A percentile compares a stretch with the other conserved stretches of the same genome.
Evolutionary conservation across 2,888 invertebrate genomes (phyloP).

Genomic region (Drosophila incognita): DNA sequence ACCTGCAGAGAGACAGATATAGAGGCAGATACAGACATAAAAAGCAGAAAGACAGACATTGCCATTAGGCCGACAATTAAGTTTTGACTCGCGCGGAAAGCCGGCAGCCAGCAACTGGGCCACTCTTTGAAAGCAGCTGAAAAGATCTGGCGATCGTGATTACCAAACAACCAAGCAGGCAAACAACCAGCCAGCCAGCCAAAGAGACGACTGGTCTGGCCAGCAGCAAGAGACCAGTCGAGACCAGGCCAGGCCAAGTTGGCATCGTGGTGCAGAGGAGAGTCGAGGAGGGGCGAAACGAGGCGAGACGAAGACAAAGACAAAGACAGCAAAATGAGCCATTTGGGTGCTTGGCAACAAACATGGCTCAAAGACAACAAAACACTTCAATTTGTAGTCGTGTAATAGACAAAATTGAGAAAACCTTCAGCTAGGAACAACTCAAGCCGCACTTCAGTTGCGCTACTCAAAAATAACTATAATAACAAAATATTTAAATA

Average conservation of each 20-base stretch:
- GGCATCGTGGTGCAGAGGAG: background rate
- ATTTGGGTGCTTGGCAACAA: slow-evolving; percentile 73
- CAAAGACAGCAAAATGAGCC: slow-evolving; percentile 45
- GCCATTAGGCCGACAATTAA: slow-evolving; percentile 72
- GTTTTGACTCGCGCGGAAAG: slow-evolving; percentile 61
- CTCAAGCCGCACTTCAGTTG: slow-evolving; percentile 21
- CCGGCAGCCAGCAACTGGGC: slow-evolving; percentile 63
- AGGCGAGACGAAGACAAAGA: slow-evolving; percentile 8
- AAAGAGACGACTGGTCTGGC: slow-evolving; percentile 59
- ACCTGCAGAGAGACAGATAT: slow-evolving; percentile 1
- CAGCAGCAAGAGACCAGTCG: slow-evolving; percentile 23
- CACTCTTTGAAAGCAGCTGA: slow-evolving; percentile 59
- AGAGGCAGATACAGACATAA: slow-evolving; percentile 13
- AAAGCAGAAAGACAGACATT: slow-evolving; percentile 46
- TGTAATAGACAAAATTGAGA: slow-evolving; percentile 64
- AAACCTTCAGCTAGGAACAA: slow-evolving; percentile 41
- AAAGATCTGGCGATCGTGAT: slow-evolving; percentile 70
- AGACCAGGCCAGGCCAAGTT: slow-evolving; percentile 14
- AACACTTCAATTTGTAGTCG: slow-evolving; percentile 66
- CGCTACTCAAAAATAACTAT: slow-evolving; percentile 8
- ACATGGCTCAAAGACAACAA: slow-evolving; percentile 54
- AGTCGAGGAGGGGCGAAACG: background rate
- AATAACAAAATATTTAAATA: background rate
- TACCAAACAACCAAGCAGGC: slow-evolving; percentile 56
- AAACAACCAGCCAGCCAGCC: slow-evolving; percentile 50